Conservation (phyloP, 1,140 invertebrate genomes). For the Temnothorax longispinosus region DNA sequence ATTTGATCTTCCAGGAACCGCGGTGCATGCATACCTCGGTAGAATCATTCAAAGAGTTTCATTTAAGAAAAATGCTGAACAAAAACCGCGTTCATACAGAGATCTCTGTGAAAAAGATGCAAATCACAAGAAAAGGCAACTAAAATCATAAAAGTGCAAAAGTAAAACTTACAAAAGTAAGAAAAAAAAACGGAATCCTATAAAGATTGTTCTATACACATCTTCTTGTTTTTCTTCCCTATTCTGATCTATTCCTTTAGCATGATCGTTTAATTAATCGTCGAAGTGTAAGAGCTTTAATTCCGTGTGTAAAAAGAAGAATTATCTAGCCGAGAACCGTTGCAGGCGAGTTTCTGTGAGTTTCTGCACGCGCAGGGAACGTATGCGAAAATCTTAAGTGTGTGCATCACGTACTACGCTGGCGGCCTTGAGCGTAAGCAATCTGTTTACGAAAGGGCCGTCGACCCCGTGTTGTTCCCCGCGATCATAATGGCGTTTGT, state of each 20-base stretch:
- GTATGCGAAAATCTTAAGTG: slow-evolving; percentile 15
- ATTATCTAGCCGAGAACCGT: slow-evolving; percentile 6
- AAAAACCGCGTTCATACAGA: not conserved
- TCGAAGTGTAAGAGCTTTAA: not conserved
- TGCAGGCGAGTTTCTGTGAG: not conserved
- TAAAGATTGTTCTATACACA: not conserved
- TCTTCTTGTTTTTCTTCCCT: too few relatives aligned
- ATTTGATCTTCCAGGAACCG: slow-evolving; percentile 47
- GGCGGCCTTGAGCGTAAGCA: slow-evolving; percentile 29
- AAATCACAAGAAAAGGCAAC: not conserved
- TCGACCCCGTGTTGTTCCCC: slow-evolving; percentile 10
- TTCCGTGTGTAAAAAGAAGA: not conserved
- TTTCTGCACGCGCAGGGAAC: not conserved
- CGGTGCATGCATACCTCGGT: too few relatives aligned
- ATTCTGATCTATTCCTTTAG: too few relatives aligned
- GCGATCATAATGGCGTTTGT: slow-evolving; percentile 25
- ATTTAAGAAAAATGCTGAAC: not conserved
- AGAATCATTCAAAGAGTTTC: not conserved
- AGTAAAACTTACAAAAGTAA: too few relatives aligned
- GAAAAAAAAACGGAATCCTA: not conserved
- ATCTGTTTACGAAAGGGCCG: slow-evolving; percentile 32
- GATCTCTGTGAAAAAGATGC: too few relatives aligned
- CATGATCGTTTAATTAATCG: not conserved
- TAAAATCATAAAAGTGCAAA: not conserved
- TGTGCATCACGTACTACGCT: slow-evolving; percentile 23